phyloP scores from a whole-genome alignment of 1,140 invertebrate genomes.

The Thaumatotibia leucotreta region DNA sequence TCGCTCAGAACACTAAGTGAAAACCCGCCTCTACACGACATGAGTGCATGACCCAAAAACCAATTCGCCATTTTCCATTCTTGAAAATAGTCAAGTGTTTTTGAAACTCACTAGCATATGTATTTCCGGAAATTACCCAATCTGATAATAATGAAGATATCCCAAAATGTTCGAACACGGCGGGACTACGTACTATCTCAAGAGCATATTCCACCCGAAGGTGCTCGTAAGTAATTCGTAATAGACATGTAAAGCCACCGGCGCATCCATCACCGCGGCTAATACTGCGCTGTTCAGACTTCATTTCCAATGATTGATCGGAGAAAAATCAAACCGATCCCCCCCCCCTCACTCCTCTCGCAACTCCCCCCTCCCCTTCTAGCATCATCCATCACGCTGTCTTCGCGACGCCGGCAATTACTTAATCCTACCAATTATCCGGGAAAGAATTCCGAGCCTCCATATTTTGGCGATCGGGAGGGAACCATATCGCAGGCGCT shows the following conservation, averaged over 20 bases:
- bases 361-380: neutral
- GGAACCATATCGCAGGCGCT: neutral
- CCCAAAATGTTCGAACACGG: too few relatives aligned
- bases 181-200: too few relatives aligned
- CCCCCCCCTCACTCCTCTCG: neutral
- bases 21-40: too few relatives aligned
- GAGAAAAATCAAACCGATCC: constrained; percentile 6
- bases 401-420: constrained; percentile 3
- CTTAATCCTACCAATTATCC: constrained; percentile 5
- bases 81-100: too few relatives aligned
- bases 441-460: neutral
- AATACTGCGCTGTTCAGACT: constrained; percentile 2
- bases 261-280: neutral
- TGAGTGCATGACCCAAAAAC: too few relatives aligned
- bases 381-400: neutral
- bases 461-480: neutral
- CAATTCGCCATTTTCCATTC: too few relatives aligned
- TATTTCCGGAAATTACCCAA: too few relatives aligned
- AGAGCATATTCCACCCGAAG: too few relatives aligned
- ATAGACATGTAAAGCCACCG: neutral
- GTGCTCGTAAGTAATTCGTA: neutral
- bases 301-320: constrained; percentile 4
- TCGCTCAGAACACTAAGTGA: too few relatives aligned
- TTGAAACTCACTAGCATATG: too few relatives aligned
- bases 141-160: too few relatives aligned